Evolutionary conservation across 2,797 vertebrate species (phyloP), one percentile per base, ranked within the genome.

Genomic region (Gallirallus australis): DNA sequence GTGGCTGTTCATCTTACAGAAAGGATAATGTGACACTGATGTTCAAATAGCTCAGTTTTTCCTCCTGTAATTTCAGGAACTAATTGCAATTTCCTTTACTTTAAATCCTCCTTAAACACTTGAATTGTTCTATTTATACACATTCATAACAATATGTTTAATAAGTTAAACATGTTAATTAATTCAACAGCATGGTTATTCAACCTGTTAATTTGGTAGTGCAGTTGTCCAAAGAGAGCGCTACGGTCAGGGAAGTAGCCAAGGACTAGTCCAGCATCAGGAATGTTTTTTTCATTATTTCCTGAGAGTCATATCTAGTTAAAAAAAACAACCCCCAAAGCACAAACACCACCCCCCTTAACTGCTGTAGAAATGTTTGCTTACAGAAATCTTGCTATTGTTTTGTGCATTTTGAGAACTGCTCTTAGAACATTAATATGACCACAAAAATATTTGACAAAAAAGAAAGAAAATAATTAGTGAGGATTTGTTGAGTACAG

Each of bases 61-160:
- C 28, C 39, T 77, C 13, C 35, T 77, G 27, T 90, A 91, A 59
- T 70, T 90, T 94, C 30, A 70, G 79, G 30, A 91, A 28, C 10
- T 70, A 82, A 80, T 91, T 87, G 52, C 82, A 64, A 37, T 60
- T 80, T 85, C 8, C 9, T 87, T 96, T 84, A 20, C 42, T 91
- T 82, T 81, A 86, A 90, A 88, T 93, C 48, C 57, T 85, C 2
- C 19, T 91, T 80, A 76, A 93, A 60, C 21, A 66, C 47, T 77
- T 91, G 56, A 91, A 87, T 89, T 82, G 16, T 28, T 91, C 42
- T 91, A 60, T 93, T 86, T 93, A 75, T 92, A 68, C 17, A 60
- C 18, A 27, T 93, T 75, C 53, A 12, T 83, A 91, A 77, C 60
- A 76, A 45, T 87, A 60, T 5, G 7, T 82, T 95, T 77, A 80